Percentiles rank a stretch among this genome's conserved stretches.
These are phyloP conservation scores for Aurelia sp. DNA, from an alignment of 30 jellyfish, hydroid and myxozoan species.

Conservation along the genomic window DNA sequence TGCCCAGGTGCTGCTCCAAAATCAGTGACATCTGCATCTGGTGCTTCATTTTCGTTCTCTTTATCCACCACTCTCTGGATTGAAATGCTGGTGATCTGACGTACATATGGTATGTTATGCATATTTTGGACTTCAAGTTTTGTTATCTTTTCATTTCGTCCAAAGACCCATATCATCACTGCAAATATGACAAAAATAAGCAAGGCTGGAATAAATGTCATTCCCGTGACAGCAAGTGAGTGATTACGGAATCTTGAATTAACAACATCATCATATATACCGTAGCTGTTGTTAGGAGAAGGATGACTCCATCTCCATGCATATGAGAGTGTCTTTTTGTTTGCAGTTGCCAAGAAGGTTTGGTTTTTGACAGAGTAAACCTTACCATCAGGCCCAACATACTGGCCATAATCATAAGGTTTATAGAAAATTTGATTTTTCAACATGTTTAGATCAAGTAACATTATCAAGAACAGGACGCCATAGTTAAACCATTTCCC, in stretches of 20 bases:
- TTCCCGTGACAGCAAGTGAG: conserved; percentile 65
- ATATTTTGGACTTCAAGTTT: conserved; percentile 21
- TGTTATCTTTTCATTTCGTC: conserved; percentile 58
- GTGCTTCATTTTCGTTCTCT: conserved; percentile 7
- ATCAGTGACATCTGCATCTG: no score
- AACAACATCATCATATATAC: conserved; percentile 58
- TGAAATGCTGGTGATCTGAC: conserved; percentile 29
- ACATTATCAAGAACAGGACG: conserved; percentile 77
- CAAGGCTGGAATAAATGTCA: conserved; percentile 83
- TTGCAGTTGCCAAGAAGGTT: conserved; percentile 56
- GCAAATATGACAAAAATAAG: conserved; percentile 76
- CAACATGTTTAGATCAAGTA: conserved; percentile 94
- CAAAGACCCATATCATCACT: conserved; percentile 76
- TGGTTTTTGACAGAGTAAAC: conserved; percentile 75
- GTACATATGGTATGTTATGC: conserved; percentile 18
- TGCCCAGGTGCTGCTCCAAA: no score
- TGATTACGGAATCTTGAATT: conserved; percentile 81
- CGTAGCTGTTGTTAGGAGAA: conserved; percentile 50
- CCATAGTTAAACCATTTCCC: conserved; percentile 99
- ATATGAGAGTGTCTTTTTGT: conserved; percentile 74
- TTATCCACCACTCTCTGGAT: conserved; percentile 30
- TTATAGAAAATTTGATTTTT: conserved; percentile 89
- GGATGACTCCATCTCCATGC: conserved; percentile 92
- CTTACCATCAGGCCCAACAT: conserved; percentile 89
- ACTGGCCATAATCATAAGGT: conserved; percentile 90